These are phyloP conservation scores for Sisor rabdophorus DNA, from an alignment of 2,113 vertebrate genomes.

Conservation along the genomic window DNA sequence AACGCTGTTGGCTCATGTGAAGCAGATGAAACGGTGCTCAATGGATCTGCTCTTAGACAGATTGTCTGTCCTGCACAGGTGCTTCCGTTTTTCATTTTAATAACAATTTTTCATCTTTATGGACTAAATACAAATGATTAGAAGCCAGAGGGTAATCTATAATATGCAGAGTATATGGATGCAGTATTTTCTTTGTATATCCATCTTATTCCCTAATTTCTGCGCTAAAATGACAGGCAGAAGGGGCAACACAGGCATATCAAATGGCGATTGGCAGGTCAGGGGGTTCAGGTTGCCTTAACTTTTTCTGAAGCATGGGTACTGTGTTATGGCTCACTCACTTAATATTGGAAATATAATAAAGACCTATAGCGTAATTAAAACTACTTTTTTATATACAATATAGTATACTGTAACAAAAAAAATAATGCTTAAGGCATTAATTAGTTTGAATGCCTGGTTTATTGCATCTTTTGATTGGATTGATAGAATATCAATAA, in stretches of 20 bases:
- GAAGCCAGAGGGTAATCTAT: not conserved
- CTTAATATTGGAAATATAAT: too few species aligned
- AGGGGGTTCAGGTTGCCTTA: too few species aligned
- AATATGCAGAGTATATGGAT: not conserved
- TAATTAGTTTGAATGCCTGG: not conserved
- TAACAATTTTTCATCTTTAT: conserved; percentile 27
- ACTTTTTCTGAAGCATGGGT: too few species aligned
- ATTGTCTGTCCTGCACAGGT: conserved; percentile 19
- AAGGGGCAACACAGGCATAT: too few species aligned
- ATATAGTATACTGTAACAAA: not conserved
- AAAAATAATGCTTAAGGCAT: not conserved
- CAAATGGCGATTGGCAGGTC: too few species aligned
- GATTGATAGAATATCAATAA: conserved; percentile 17
- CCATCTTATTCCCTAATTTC: not conserved
- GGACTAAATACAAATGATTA: conserved; percentile 17
- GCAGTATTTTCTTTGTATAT: not conserved
- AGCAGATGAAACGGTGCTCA: conserved; percentile 33
- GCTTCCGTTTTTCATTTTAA: conserved; percentile 23
- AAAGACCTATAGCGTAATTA: too few species aligned
- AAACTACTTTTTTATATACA: not conserved
- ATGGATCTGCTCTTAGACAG: conserved; percentile 21
- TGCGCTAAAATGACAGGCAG: not conserved
- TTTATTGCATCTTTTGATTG: conserved; percentile 7
- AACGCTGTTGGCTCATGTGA: conserved; percentile 35
- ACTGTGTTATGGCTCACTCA: too few species aligned